These are phyloP conservation scores for Xiphias gladius DNA, from an alignment of 2,113 vertebrate species.

Conservation along the genomic window DNA sequence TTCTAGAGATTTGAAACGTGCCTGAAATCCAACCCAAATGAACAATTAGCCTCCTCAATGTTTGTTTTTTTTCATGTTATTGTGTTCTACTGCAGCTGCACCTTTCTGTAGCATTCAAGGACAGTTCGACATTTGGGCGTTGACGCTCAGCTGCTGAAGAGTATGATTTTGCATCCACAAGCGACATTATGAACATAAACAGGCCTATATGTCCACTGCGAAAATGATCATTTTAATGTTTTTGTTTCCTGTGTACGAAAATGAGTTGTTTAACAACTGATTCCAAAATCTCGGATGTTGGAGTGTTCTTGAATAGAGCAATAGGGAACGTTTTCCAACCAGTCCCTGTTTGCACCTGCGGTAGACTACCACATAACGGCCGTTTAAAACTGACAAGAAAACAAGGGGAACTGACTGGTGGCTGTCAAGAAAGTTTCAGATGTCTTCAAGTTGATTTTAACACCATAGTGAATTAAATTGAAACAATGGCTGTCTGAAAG, in stretches of 20 bases:
- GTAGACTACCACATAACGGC: background rate
- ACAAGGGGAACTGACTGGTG: background rate
- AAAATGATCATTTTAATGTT: background rate
- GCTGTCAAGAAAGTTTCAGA: background rate
- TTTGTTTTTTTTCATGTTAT: background rate
- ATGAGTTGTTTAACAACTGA: background rate
- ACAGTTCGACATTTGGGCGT: background rate
- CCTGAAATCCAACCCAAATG: slow-evolving; percentile 24
- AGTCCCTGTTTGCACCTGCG: background rate
- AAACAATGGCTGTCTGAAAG: background rate
- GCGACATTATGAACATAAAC: background rate
- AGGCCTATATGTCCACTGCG: background rate
- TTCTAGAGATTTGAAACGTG: slow-evolving; percentile 21
- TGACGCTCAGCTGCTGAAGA: background rate
- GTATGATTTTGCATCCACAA: background rate
- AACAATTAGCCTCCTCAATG: background rate
- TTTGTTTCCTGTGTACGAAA: background rate
- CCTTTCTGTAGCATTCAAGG: slow-evolving; percentile 7
- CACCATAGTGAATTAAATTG: slow-evolving; percentile 10
- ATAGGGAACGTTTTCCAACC: background rate
- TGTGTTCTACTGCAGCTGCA: slow-evolving; percentile 6
- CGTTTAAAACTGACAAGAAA: background rate
- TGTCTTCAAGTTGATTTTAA: background rate
- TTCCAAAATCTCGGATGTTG: background rate
- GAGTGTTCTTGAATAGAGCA: background rate